phyloP scores from a whole-genome alignment of 2,888 invertebrate species.

The Drymonia ruficornis region DNA sequence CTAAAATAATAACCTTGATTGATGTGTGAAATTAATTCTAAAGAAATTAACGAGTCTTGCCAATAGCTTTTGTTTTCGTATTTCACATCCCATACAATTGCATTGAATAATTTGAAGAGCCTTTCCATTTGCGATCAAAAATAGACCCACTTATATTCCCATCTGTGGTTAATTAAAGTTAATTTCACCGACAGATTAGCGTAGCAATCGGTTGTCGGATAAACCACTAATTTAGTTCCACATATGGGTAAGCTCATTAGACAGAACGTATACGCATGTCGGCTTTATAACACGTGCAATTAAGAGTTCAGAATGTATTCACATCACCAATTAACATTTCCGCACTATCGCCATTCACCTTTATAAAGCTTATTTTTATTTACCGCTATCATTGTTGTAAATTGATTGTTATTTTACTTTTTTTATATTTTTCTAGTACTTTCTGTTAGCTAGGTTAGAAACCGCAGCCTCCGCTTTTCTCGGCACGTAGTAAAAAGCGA shows the following conservation, averaged over 20 bases:
- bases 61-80: conserved; percentile 54
- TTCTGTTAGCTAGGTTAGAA: too few relatives aligned
- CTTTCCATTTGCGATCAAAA: conserved; percentile 10
- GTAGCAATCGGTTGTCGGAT: conserved; percentile 14
- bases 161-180: conserved; percentile 11
- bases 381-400: too few relatives aligned
- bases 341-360: background rate
- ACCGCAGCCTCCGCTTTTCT: too few relatives aligned
- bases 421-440: too few relatives aligned
- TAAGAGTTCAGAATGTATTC: conserved; percentile 8
- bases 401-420: too few relatives aligned
- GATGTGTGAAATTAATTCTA: conserved; percentile 46
- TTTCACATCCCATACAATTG: conserved; percentile 50
- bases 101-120: conserved; percentile 19
- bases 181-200: conserved; percentile 14
- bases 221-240: conserved; percentile 12
- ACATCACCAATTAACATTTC: conserved; percentile 6
- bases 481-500: too few relatives aligned
- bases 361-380: too few relatives aligned
- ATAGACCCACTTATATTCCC: conserved; percentile 8
- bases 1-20: conserved; percentile 29
- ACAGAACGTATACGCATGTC: too few relatives aligned
- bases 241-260: conserved; percentile 6
- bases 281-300: conserved; percentile 8
- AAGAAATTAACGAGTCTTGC: conserved; percentile 37